phyloP scores from a whole-genome alignment of 2,113 vertebrate species.

The Ceyx melanurus region DNA sequence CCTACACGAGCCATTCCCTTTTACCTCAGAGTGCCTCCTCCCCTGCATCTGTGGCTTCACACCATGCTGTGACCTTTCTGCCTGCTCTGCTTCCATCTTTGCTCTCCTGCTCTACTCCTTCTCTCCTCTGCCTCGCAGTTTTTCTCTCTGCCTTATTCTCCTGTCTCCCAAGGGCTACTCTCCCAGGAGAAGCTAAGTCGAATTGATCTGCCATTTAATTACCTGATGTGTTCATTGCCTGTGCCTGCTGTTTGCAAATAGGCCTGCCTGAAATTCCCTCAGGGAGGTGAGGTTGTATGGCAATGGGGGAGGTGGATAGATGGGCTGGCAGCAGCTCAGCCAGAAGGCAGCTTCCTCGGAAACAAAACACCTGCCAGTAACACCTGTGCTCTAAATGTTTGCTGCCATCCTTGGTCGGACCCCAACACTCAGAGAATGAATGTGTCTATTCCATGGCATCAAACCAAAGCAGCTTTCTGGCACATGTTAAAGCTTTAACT shows the following conservation, averaged over 20 bases:
- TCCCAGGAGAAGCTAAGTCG: slow-evolving; percentile 64
- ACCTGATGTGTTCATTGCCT: slow-evolving; percentile 64
- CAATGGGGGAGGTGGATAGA: not conserved
- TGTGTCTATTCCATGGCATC: slow-evolving; percentile 57
- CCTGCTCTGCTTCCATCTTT: not conserved
- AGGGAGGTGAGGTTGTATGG: slow-evolving; percentile 27
- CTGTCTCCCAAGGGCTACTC: slow-evolving; percentile 53
- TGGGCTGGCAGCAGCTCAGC: slow-evolving; percentile 52
- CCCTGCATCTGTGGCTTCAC: not conserved
- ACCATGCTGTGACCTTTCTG: not conserved
- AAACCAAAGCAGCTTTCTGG: slow-evolving; percentile 48
- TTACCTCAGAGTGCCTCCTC: not conserved
- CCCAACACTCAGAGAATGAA: not conserved
- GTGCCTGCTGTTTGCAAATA: slow-evolving; percentile 55
- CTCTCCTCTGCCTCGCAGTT: not conserved
- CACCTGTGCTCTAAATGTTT: slow-evolving; percentile 64
- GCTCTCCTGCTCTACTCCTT: not conserved
- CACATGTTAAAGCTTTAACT: not conserved
- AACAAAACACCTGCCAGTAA: slow-evolving; percentile 65
- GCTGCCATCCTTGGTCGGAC: slow-evolving; percentile 51
- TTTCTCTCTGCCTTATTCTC: slow-evolving; percentile 31
- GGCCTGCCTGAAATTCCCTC: slow-evolving; percentile 40
- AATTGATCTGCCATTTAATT: slow-evolving; percentile 75
- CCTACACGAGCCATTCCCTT: not conserved
- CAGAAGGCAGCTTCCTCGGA: slow-evolving; percentile 54